Percentiles rank a stretch among this genome's conserved stretches.
Evolutionary conservation across 2,113 vertebrate genomes (phyloP).

Genomic region (Bostrychus sinensis): DNA sequence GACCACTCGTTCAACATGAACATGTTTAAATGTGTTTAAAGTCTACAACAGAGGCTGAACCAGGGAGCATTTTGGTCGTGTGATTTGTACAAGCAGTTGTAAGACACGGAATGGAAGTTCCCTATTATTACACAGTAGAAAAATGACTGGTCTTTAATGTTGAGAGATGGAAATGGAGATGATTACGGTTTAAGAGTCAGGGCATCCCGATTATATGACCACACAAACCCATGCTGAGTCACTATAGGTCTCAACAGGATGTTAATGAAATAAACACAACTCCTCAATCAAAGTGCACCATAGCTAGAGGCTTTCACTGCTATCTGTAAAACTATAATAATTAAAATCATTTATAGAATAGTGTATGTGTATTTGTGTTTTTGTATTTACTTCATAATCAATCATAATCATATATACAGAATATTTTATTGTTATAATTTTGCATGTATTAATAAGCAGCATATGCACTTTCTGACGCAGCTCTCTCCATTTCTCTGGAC

Average conservation of each 20-base stretch:
- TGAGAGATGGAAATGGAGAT: slow-evolving; percentile 69
- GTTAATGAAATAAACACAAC: slow-evolving; percentile 45
- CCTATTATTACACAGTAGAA: slow-evolving; percentile 74
- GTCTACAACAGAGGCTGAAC: too few relatives aligned
- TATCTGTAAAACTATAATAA: slow-evolving; percentile 5
- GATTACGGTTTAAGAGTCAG: slow-evolving; percentile 72
- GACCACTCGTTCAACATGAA: too few relatives aligned
- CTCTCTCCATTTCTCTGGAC: too few relatives aligned
- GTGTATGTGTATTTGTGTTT: too few relatives aligned
- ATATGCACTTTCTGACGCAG: too few relatives aligned
- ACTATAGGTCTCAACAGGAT: slow-evolving; percentile 60
- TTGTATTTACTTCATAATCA: too few relatives aligned
- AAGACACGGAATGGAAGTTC: slow-evolving; percentile 61
- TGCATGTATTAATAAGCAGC: too few relatives aligned
- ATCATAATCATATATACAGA: too few relatives aligned
- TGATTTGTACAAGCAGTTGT: slow-evolving; percentile 72
- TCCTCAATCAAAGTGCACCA: slow-evolving; percentile 9
- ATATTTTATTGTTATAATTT: too few relatives aligned
- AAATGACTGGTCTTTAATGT: slow-evolving; percentile 71
- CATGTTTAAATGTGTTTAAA: too few relatives aligned
- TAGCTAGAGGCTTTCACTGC: slow-evolving; percentile 3
- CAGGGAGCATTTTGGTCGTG: slow-evolving; percentile 46
- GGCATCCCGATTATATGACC: slow-evolving; percentile 73
- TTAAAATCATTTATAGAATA: too few relatives aligned
- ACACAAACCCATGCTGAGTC: slow-evolving; percentile 72